phyloP scores from a whole-genome alignment of 1,140 invertebrate genomes.

The Eulimnadia texana region DNA sequence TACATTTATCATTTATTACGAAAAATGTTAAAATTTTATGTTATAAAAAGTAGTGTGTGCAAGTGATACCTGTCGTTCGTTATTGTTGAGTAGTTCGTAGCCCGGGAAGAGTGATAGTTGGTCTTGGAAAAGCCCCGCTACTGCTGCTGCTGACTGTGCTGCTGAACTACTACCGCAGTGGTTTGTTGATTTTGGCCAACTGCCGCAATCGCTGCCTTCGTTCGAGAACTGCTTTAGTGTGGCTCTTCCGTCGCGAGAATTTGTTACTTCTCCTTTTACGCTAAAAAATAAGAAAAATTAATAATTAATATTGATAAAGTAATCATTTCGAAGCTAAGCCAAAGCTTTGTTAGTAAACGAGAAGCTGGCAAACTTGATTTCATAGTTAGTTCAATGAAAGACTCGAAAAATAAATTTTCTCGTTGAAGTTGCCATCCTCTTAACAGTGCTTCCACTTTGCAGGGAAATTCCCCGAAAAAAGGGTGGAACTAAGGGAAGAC shows the following conservation, averaged over 20 bases:
- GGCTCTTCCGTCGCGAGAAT: constrained; percentile 63
- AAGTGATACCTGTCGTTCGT: constrained; percentile 23
- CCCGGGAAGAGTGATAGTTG: constrained; percentile 13
- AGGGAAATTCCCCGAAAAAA: too few relatives aligned
- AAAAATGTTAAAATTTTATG: constrained; percentile 11
- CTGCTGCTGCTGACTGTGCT: constrained; percentile 8
- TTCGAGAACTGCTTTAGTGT: constrained; percentile 9
- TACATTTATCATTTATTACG: constrained; percentile 15
- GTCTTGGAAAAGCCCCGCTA: constrained; percentile 11
- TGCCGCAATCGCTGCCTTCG: constrained; percentile 17
- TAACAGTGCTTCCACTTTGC: too few relatives aligned
- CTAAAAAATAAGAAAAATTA: constrained; percentile 18
- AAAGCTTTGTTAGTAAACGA: background rate
- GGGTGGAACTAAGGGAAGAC: too few relatives aligned
- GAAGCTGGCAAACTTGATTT: too few relatives aligned
- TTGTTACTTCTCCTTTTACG: constrained; percentile 50
- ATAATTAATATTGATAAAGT: constrained; percentile 6
- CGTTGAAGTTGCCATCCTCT: too few relatives aligned
- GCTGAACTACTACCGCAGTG: constrained; percentile 13
- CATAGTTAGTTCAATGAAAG: too few relatives aligned
- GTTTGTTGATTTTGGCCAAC: background rate
- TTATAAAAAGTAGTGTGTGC: constrained; percentile 7
- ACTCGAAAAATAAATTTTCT: too few relatives aligned
- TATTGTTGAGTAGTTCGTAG: constrained; percentile 9
- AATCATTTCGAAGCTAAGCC: background rate